A percentile compares a stretch with the other conserved stretches of the same genome.
Evolutionary conservation across 2,888 invertebrate genomes (phyloP).

Genomic region (Lacanobia wlatinum): DNA sequence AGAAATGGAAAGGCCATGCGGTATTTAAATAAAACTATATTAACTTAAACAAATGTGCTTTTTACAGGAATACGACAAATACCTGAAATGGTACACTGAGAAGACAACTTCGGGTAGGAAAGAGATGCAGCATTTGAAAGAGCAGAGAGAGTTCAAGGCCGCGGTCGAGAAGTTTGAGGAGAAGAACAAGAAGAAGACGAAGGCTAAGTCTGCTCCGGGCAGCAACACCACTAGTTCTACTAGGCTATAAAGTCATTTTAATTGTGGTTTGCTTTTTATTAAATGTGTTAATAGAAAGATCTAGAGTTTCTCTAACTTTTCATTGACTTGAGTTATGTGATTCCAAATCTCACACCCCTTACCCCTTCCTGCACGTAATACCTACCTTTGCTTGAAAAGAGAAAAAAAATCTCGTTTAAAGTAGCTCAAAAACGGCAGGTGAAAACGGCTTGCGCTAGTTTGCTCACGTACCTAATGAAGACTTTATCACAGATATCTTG

Average conservation of each 20-base stretch:
- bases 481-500: too few relatives aligned
- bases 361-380: too few relatives aligned
- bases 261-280: neutral
- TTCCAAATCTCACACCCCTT: too few relatives aligned
- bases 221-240: constrained; percentile 31
- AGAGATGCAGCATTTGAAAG: constrained; percentile 73
- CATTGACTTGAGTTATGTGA: neutral
- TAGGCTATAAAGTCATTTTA: neutral
- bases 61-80: constrained; percentile 79
- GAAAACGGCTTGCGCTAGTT: too few relatives aligned
- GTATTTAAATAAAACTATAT: too few relatives aligned
- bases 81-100: constrained; percentile 79
- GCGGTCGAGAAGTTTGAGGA: constrained; percentile 69
- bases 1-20: too few relatives aligned
- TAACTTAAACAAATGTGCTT: neutral
- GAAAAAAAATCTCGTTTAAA: too few relatives aligned
- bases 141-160: constrained; percentile 74
- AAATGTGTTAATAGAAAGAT: neutral
- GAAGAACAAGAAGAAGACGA: constrained; percentile 74
- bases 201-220: constrained; percentile 56
- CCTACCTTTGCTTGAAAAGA: too few relatives aligned
- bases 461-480: too few relatives aligned
- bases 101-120: constrained; percentile 78
- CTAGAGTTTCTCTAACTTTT: neutral
- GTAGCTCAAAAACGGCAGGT: too few relatives aligned